Evolutionary conservation across 2,888 invertebrate species (phyloP).

Genomic region (Lycia hirtaria): DNA sequence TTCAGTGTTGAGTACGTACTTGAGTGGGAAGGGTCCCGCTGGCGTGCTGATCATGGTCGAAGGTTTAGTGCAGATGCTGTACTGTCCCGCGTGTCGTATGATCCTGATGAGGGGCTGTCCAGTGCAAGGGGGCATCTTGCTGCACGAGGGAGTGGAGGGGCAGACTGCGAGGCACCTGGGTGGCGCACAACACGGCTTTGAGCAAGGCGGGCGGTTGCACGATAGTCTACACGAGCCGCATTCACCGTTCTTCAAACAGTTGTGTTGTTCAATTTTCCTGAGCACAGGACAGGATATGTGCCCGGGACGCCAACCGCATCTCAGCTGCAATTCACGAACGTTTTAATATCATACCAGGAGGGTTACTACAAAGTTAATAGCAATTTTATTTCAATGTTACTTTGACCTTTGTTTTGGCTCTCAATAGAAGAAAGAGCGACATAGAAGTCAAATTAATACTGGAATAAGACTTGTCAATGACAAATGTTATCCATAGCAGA

Average conservation of each 20-base stretch:
- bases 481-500: too few relatives aligned
- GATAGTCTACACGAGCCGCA: slow-evolving; percentile 55
- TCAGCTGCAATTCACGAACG: slow-evolving; percentile 60
- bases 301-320: slow-evolving; percentile 81
- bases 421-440: too few relatives aligned
- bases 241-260: slow-evolving; percentile 60
- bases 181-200: slow-evolving; percentile 56
- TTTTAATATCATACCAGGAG: background rate
- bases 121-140: slow-evolving; percentile 47
- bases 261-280: slow-evolving; percentile 69
- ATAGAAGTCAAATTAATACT: too few relatives aligned
- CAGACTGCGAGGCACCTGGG: slow-evolving; percentile 57
- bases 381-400: too few relatives aligned
- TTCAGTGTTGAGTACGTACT: slow-evolving; percentile 72
- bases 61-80: slow-evolving; percentile 74
- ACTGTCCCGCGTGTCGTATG: slow-evolving; percentile 70
- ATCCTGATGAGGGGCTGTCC: slow-evolving; percentile 69
- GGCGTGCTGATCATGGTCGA: slow-evolving; percentile 71
- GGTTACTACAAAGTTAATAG: too few relatives aligned
- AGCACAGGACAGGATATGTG: slow-evolving; percentile 77
- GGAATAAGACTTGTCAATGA: too few relatives aligned
- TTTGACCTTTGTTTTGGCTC: too few relatives aligned
- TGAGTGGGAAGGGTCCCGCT: slow-evolving; percentile 72
- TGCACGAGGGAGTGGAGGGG: slow-evolving; percentile 56
- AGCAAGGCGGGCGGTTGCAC: slow-evolving; percentile 55